Base-by-base conservation (phyloP, 1,140 invertebrate species). In the Eciton burchellii region DNA sequence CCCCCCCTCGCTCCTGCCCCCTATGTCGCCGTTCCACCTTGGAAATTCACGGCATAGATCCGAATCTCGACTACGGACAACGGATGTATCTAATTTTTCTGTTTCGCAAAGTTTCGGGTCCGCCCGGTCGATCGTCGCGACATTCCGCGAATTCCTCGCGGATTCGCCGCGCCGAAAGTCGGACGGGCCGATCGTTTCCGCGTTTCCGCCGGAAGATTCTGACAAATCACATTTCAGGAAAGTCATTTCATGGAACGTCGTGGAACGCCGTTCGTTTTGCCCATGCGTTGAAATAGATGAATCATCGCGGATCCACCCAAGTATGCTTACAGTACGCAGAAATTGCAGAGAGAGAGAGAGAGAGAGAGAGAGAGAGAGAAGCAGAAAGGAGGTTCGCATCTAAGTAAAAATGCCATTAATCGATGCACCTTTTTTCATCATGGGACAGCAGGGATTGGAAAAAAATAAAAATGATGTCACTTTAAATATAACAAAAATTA, bases 71-170 rank as follows among this genome's bases (percentile, higher is more conserved):
- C 72, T 49, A 71, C 84, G 60, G 66, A 70, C 85, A 84, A 86
- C 89, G 90, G 87, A 88, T 88, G n/a, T n/a, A 92, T 92, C 89
- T 90, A 91, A 92, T 92, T 92, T 92, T 92, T 91, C 90, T 89
- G 89, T 92, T 92, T 91, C 84, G 81, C 84, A 90, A 88, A 92
- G 88, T 89, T 91, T 91, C 87, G 66, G 76, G 29, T 21, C 72
- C 59, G 72, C 81, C n/a, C n/a, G n/a, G 83, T 68, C 88, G 90
- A 89, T 91, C 87, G 87, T 87, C 86, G 84, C 87, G 81, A 85
- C 91, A 91, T 92, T 91, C 91, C 90, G 87, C 74, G 73, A 89
- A 88, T 88, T 89, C 87, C 66, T 79, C 82, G 85, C 77, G 74
- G 26, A 54, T 77, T 43, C 49, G 63, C 19, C 68, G 26, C 56